Evolutionary conservation across 2,797 vertebrate species (phyloP).

Genomic region (Tympanoctomys barrerae): DNA sequence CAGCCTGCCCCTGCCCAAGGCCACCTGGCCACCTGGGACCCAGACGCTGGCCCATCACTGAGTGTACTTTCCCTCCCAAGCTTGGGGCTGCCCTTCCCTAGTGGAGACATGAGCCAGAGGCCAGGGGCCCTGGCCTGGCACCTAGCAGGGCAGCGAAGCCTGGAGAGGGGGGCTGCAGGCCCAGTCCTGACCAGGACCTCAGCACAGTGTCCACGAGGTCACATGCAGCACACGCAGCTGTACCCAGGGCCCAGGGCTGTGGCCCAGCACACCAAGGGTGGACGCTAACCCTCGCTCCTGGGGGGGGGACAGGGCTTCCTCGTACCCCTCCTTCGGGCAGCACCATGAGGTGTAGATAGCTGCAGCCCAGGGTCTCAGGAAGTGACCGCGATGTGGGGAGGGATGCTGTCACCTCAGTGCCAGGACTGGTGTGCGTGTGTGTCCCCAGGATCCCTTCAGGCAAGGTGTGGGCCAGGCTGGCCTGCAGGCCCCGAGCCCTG

Average conservation of each 20-base stretch:
- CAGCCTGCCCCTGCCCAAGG: too few species aligned
- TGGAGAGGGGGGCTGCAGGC: background rate
- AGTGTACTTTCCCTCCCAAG: background rate
- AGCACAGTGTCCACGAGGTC: too few species aligned
- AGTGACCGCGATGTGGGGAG: rapidly evolving
- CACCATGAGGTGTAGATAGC: background rate
- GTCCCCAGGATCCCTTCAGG: background rate
- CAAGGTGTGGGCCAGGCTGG: background rate
- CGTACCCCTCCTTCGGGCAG: background rate
- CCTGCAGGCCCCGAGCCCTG: background rate
- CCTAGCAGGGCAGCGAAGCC: background rate
- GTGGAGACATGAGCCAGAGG: background rate
- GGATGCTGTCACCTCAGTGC: rapidly evolving
- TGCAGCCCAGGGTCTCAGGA: background rate
- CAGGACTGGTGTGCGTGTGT: background rate
- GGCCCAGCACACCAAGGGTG: background rate
- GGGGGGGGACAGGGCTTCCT: background rate
- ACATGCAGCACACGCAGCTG: rapidly evolving
- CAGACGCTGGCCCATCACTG: background rate
- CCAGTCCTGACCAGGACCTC: background rate
- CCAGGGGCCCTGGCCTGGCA: too few species aligned
- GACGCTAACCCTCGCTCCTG: background rate
- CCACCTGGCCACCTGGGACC: background rate
- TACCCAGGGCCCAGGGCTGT: too few species aligned
- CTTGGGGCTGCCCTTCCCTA: background rate